phyloP scores from a whole-genome alignment of 2,797 vertebrate genomes.

The Paratrypauchen microcephalus region DNA sequence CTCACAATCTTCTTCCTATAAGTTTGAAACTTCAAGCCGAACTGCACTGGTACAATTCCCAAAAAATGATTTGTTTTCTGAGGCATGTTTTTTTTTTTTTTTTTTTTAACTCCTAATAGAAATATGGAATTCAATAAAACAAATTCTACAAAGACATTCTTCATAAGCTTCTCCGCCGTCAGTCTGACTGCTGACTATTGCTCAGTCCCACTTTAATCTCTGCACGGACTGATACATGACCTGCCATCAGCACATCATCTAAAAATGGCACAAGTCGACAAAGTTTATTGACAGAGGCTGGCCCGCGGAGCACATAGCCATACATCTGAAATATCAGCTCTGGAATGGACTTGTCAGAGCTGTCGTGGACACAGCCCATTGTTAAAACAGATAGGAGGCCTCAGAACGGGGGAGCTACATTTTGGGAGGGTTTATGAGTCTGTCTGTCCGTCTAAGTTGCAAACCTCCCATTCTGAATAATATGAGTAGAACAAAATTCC shows the following conservation, averaged over 20 bases:
- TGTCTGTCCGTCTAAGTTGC: background rate
- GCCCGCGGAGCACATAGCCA: constrained; percentile 3
- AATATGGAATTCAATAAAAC: constrained; percentile 16
- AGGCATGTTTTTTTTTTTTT: background rate
- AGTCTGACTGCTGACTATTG: constrained; percentile 13
- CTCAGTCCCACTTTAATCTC: constrained; percentile 10
- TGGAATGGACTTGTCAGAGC: constrained; percentile 49
- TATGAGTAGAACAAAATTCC: background rate
- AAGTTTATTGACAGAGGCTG: constrained; percentile 12
- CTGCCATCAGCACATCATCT: constrained; percentile 11
- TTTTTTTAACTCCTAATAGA: constrained; percentile 11
- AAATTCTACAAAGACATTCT: constrained; percentile 6
- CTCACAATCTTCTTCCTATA: background rate
- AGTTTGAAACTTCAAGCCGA: background rate
- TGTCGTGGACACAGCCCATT: constrained; percentile 30
- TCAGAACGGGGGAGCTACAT: constrained; percentile 14
- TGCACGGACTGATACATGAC: constrained; percentile 8
- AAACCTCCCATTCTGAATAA: background rate
- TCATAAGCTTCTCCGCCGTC: constrained; percentile 1
- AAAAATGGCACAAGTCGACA: constrained; percentile 18
- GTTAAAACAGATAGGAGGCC: constrained; percentile 38
- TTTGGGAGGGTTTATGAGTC: constrained; percentile 18
- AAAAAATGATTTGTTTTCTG: constrained; percentile 1
- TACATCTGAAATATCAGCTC: constrained; percentile 27
- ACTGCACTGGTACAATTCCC: background rate